These are phyloP conservation scores for Drosophila antonietae DNA, from an alignment of 2,888 invertebrate genomes.

Conservation along the genomic window DNA sequence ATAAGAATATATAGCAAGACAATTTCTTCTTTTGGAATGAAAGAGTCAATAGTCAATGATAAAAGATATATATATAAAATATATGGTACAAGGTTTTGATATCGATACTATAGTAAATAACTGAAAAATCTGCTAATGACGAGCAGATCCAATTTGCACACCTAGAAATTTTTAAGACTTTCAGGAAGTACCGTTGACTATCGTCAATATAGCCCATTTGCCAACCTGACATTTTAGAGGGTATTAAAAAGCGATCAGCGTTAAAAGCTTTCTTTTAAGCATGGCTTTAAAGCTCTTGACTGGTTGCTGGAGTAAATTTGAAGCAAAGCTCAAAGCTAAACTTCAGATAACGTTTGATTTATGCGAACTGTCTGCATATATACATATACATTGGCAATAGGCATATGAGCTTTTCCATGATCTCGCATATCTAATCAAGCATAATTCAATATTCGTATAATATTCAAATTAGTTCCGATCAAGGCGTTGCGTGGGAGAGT, in stretches of 20 bases:
- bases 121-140: no score
- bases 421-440: neutral
- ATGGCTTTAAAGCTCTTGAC: neutral
- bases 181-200: neutral
- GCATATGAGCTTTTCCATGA: no score
- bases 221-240: neutral
- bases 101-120: no score
- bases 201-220: neutral
- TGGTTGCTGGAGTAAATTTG: neutral
- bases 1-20: neutral
- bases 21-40: neutral
- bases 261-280: neutral
- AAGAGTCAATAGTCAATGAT: no score
- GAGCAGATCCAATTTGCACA: no score
- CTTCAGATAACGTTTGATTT: neutral
- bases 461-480: neutral
- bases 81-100: no score
- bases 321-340: neutral
- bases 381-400: neutral
- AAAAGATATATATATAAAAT: no score
- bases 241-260: neutral
- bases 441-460: neutral
- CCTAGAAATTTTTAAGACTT: no score
- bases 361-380: neutral
- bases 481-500: neutral